Conservation (phyloP, 2,113 vertebrate genomes). For the Varanus komodoensis region DNA sequence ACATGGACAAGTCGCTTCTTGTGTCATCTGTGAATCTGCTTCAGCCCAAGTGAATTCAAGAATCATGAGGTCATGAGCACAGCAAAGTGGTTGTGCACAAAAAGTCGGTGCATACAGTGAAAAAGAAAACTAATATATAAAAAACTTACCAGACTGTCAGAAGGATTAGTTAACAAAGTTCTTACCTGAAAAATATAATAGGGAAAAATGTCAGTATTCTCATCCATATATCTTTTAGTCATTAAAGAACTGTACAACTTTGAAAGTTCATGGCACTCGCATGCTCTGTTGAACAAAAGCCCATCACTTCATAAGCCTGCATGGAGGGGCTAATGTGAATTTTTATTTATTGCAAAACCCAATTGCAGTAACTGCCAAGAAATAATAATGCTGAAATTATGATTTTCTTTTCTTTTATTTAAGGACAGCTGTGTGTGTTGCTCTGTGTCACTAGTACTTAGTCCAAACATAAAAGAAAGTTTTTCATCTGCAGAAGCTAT, state of each 20-base stretch:
- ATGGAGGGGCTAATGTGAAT: neutral
- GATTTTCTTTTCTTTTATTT: neutral
- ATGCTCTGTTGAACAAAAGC: neutral
- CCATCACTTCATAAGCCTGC: neutral
- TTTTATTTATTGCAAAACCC: neutral
- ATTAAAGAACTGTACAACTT: slow-evolving; percentile 3
- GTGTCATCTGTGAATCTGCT: neutral
- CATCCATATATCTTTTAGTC: slow-evolving; percentile 14
- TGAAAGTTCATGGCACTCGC: neutral
- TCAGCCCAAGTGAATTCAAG: neutral
- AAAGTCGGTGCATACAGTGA: neutral
- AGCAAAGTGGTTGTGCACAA: neutral
- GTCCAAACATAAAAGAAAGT: slow-evolving; percentile 15
- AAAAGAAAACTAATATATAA: neutral
- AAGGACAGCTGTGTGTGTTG: neutral
- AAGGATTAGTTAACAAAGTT: slow-evolving; percentile 40
- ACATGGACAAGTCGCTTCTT: neutral
- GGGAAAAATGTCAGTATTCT: slow-evolving; percentile 54
- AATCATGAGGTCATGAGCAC: neutral
- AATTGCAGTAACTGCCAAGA: neutral
- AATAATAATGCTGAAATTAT: neutral
- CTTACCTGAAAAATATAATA: slow-evolving; percentile 68
- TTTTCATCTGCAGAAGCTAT: slow-evolving; percentile 18
- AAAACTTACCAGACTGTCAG: slow-evolving; percentile 49
- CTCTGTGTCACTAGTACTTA: neutral